Conservation (phyloP, 2,113 vertebrate species). For the Mesocricetus auratus region DNA sequence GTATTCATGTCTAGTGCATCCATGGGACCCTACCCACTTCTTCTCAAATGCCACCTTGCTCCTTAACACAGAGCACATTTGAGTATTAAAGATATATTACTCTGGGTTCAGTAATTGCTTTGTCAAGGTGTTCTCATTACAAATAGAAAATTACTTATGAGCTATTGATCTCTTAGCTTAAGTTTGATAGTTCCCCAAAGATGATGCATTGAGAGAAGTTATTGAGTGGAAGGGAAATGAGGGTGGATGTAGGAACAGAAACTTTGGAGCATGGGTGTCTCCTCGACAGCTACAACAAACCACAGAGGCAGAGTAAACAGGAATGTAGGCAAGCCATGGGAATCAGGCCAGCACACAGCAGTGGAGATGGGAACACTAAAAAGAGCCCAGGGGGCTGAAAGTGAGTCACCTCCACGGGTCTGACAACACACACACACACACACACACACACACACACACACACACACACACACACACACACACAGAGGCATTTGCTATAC, state of each 20-base stretch:
- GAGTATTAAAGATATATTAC: conserved; percentile 34
- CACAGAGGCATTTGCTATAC: accelerated
- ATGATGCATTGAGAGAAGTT: neutral
- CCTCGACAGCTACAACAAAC: neutral
- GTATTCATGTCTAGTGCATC: neutral
- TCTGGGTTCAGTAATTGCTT: conserved; percentile 24
- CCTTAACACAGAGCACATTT: neutral
- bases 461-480: neutral
- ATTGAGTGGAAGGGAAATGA: neutral
- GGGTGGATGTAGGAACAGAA: neutral
- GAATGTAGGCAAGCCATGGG: neutral
- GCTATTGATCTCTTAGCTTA: neutral
- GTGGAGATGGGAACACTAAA: neutral
- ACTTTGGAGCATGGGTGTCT: neutral
- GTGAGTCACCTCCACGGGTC: neutral
- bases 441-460: neutral
- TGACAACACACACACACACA: neutral
- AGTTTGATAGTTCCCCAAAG: neutral
- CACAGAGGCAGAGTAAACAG: neutral
- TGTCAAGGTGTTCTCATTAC: conserved; percentile 42
- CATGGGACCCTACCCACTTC: neutral
- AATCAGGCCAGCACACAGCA: neutral
- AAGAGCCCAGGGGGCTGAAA: neutral
- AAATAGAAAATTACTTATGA: conserved; percentile 1
- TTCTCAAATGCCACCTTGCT: neutral